Conservation (phyloP, 2,888 invertebrate genomes). For the Eubasilissa splendida region DNA sequence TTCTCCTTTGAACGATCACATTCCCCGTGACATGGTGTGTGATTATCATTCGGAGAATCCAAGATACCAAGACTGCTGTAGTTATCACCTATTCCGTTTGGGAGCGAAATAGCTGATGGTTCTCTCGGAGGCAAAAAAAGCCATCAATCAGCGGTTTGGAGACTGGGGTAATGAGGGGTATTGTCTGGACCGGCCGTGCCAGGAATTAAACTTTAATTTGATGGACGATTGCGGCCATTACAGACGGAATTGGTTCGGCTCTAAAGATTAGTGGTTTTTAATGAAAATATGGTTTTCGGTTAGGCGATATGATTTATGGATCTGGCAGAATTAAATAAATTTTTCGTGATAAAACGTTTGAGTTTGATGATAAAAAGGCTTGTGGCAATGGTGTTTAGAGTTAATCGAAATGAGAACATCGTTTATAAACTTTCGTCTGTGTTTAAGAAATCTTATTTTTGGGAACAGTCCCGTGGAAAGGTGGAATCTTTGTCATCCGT, state of each 20-base stretch:
- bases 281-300: slow-evolving; percentile 39
- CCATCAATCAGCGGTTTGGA: slow-evolving; percentile 54
- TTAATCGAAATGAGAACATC: no score
- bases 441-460: no score
- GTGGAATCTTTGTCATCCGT: no score
- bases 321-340: slow-evolving; percentile 16
- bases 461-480: no score
- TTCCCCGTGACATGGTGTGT: not conserved
- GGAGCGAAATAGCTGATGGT: slow-evolving; percentile 25
- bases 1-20: no score
- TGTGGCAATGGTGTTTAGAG: not conserved
- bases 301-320: slow-evolving; percentile 52
- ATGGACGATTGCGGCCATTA: slow-evolving; percentile 41
- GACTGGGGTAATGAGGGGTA: slow-evolving; percentile 53
- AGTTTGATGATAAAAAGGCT: not conserved
- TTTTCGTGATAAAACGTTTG: no score
- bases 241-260: slow-evolving; percentile 39
- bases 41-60: not conserved
- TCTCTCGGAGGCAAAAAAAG: slow-evolving; percentile 39
- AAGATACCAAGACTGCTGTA: no score
- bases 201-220: slow-evolving; percentile 48
- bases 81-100: slow-evolving; percentile 1
- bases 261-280: slow-evolving; percentile 52
- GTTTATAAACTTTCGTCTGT: no score
- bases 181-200: slow-evolving; percentile 39